phyloP scores from a whole-genome alignment of 1,140 invertebrate species.

The Drosophila pallidifrons region DNA sequence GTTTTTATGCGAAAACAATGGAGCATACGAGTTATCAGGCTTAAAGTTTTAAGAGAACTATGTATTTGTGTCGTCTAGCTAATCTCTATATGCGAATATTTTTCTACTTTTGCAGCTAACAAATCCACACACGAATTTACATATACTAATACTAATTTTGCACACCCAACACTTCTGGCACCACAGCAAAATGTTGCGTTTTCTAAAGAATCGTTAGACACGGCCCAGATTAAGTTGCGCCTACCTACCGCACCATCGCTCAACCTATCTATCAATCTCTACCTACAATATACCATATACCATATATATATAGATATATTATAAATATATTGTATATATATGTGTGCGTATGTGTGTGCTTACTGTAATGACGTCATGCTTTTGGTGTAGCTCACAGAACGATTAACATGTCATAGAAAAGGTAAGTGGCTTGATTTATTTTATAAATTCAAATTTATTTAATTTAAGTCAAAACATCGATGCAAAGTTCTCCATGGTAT shows the following conservation, averaged over 20 bases:
- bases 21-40: constrained; percentile 66
- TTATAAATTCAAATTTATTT: background rate
- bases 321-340: constrained; percentile 31
- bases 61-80: constrained; percentile 26
- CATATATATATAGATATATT: constrained; percentile 35
- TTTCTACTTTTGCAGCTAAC: constrained; percentile 63
- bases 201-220: constrained; percentile 73
- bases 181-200: constrained; percentile 69
- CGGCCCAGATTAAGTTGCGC: constrained; percentile 30
- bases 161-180: constrained; percentile 44
- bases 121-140: constrained; percentile 40
- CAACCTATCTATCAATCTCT: constrained; percentile 52
- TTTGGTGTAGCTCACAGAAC: constrained; percentile 40
- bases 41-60: constrained; percentile 33
- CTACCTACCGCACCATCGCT: constrained; percentile 38
- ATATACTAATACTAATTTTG: constrained; percentile 65
- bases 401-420: constrained; percentile 40
- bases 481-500: constrained; percentile 69
- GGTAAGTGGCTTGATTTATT: constrained; percentile 52
- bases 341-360: constrained; percentile 48
- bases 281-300: constrained; percentile 12
- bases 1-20: constrained; percentile 54
- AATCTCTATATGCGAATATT: constrained; percentile 43
- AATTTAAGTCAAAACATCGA: constrained; percentile 24
- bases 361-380: constrained; percentile 56